phyloP scores from a whole-genome alignment of 92 coral and sea anemone species.

The Epizoanthus rinbou region DNA sequence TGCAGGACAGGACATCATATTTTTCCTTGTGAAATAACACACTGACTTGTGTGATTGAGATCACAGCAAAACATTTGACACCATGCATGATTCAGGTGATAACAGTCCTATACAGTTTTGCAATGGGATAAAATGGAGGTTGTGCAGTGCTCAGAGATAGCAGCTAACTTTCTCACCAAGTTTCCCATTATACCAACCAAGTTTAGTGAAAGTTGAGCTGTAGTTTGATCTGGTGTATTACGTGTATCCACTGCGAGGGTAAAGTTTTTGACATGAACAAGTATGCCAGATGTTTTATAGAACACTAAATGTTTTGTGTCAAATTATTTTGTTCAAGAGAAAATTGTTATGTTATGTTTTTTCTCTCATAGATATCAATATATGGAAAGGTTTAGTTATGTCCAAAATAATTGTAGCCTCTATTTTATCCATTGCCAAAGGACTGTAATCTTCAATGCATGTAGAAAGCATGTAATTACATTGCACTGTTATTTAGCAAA shows the following conservation, averaged over 20 bases:
- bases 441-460: neutral
- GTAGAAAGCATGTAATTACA: neutral
- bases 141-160: too few species aligned
- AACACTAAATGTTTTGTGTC: too few species aligned
- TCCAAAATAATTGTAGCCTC: neutral
- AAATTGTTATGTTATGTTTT: neutral
- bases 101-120: neutral
- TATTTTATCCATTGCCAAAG: neutral
- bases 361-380: neutral
- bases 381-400: neutral
- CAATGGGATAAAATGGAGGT: neutral
- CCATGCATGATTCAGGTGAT: neutral
- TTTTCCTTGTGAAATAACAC: constrained; percentile 1
- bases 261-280: too few species aligned
- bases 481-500: neutral
- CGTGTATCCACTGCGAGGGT: too few species aligned
- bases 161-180: too few species aligned
- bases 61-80: constrained; percentile 2
- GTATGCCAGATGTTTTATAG: too few species aligned
- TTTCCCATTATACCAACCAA: too few species aligned
- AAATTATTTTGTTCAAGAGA: too few species aligned
- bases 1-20: constrained; percentile 24
- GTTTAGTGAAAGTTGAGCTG: too few species aligned
- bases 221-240: too few species aligned
- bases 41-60: neutral